Conservation (phyloP, 2,113 vertebrate species). For the Callocephalon fimbriatum region DNA sequence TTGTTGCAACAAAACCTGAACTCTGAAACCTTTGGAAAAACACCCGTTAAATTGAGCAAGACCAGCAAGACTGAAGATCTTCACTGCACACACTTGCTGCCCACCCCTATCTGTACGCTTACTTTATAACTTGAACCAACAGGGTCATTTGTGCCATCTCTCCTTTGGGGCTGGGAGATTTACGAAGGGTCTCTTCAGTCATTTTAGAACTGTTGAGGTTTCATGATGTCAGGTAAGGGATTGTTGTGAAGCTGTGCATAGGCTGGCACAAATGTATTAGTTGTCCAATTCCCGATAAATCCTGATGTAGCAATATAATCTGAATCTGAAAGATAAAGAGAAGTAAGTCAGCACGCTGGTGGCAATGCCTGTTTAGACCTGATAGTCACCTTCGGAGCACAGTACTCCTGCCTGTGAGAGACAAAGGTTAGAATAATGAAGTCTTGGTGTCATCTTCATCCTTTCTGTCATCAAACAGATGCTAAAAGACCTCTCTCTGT, state of each 20-base stretch:
- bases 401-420: not conserved
- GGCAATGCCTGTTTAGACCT: not conserved
- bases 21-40: not conserved
- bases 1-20: conserved; percentile 17
- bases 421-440: not conserved
- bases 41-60: not conserved
- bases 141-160: not conserved
- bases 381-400: not conserved
- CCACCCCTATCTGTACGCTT: not conserved
- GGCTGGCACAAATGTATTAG: not conserved
- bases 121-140: not conserved
- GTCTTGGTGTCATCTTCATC: not conserved
- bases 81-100: not conserved
- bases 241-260: not conserved
- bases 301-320: not conserved
- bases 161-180: not conserved
- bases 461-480: not conserved
- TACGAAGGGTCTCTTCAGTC: not conserved
- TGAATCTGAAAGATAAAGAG: not conserved
- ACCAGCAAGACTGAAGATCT: not conserved
- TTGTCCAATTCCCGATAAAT: not conserved
- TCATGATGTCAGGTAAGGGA: not conserved
- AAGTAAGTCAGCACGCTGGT: not conserved
- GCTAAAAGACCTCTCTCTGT: not conserved
- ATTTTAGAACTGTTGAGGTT: not conserved